Conservation (phyloP, 2,797 vertebrate genomes). For the Ciconia nigra region DNA sequence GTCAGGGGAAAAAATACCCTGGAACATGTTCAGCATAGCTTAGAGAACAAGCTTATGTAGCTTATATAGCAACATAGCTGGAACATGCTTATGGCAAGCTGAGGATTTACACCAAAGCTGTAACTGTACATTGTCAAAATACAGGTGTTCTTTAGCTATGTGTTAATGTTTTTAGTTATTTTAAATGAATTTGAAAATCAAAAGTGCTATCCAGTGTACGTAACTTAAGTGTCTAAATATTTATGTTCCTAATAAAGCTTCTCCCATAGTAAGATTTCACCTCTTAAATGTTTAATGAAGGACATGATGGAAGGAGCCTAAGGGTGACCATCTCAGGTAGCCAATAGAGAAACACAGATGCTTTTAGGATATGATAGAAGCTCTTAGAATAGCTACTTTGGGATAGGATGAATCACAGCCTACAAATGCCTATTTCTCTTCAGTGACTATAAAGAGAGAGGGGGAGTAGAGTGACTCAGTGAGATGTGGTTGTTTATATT, state of each 20-base stretch:
- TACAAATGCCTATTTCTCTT: slow-evolving; percentile 44
- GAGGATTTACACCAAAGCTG: slow-evolving; percentile 37
- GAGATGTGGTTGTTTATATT: slow-evolving; percentile 62
- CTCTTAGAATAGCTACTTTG: slow-evolving; percentile 37
- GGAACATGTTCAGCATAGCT: slow-evolving; percentile 41
- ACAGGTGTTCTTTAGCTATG: neutral
- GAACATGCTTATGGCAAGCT: slow-evolving; percentile 50
- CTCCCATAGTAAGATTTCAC: neutral
- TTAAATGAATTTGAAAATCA: neutral
- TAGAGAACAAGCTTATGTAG: slow-evolving; percentile 53
- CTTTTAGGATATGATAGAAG: slow-evolving; percentile 38
- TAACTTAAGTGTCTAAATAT: neutral
- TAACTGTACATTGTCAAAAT: slow-evolving; percentile 41
- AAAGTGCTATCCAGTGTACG: neutral
- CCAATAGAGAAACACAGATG: neutral
- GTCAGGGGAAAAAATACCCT: neutral
- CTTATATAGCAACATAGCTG: slow-evolving; percentile 53
- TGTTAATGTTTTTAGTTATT: neutral
- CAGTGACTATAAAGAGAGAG: slow-evolving; percentile 54
- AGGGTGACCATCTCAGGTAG: neutral
- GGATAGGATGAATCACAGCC: slow-evolving; percentile 58
- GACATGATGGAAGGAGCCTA: neutral
- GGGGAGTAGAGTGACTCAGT: slow-evolving; percentile 61
- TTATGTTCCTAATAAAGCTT: neutral
- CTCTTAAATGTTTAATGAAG: neutral